Conservation (phyloP, 2,888 invertebrate genomes). For the Neoascia interrupta region DNA sequence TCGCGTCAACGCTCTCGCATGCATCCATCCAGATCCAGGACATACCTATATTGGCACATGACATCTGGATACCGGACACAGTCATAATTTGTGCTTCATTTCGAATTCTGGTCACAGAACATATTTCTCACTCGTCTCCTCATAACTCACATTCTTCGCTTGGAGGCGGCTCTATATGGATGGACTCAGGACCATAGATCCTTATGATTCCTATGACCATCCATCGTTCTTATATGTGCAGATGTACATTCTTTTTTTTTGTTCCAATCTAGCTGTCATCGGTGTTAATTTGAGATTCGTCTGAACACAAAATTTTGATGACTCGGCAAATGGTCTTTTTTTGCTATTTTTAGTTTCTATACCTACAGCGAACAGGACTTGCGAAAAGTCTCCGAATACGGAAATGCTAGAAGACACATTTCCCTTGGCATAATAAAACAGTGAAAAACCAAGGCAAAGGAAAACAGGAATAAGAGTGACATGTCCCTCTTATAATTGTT, state of each 20-base stretch:
- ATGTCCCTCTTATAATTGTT: too few species aligned
- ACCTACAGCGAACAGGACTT: background rate
- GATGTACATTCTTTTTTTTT: conserved; percentile 13
- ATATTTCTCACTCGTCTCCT: conserved; percentile 13
- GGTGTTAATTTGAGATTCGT: conserved; percentile 56
- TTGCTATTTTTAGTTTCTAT: too few species aligned
- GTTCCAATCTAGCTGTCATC: conserved; percentile 43
- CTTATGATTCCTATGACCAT: too few species aligned
- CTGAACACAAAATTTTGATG: conserved; percentile 20
- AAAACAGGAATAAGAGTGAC: too few species aligned
- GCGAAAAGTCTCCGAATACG: background rate
- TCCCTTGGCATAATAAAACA: background rate
- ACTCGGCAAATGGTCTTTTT: conserved; percentile 6
- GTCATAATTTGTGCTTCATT: conserved; percentile 38
- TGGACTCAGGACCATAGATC: too few species aligned
- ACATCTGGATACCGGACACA: conserved; percentile 28
- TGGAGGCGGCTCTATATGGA: too few species aligned
- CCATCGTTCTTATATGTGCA: too few species aligned
- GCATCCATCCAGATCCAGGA: conserved; percentile 11
- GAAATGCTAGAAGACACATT: conserved; percentile 12
- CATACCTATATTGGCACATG: conserved; percentile 41
- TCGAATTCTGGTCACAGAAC: conserved; percentile 29
- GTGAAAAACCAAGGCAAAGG: too few species aligned
- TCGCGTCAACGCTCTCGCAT: too few species aligned
- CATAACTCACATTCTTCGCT: conserved; percentile 31